A percentile compares a stretch with the other conserved stretches of the same genome.
Conservation (phyloP, 92 coral and sea anemone genomes). For the Pocillopora meandrina region DNA sequence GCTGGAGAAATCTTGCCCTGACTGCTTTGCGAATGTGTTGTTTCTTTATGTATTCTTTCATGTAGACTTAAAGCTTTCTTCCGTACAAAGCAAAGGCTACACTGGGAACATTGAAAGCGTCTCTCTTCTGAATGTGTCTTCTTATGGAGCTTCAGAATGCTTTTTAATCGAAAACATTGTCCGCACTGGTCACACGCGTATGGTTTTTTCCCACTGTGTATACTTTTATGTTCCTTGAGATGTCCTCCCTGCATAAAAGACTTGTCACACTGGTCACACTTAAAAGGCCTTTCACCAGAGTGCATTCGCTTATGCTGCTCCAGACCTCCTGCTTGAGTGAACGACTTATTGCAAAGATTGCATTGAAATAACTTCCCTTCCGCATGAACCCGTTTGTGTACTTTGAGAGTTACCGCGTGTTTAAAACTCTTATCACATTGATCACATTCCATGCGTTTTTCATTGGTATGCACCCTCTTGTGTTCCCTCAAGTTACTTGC, state of each 20-base stretch:
- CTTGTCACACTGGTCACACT: not conserved
- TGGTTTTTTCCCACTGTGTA: not conserved
- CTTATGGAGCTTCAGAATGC: not conserved
- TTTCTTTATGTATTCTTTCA: not conserved
- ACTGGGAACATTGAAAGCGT: not conserved
- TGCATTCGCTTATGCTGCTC: not conserved
- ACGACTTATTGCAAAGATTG: not conserved
- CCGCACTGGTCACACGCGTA: not conserved
- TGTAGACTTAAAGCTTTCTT: not conserved
- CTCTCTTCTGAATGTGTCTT: not conserved
- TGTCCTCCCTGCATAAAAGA: not conserved
- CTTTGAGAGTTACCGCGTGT: not conserved
- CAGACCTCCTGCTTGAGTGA: not conserved
- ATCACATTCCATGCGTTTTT: not conserved
- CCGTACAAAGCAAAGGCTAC: not conserved
- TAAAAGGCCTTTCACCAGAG: not conserved
- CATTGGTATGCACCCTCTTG: not conserved
- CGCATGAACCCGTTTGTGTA: not conserved
- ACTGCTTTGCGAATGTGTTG: not conserved
- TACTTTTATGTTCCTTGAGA: not conserved
- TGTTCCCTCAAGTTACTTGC: not conserved
- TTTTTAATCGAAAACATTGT: not conserved
- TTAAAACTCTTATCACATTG: not conserved
- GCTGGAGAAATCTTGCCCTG: not conserved
- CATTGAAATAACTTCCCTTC: not conserved